Evolutionary conservation across 2,888 invertebrate species (phyloP).

Genomic region (Mactromeris polynyma): DNA sequence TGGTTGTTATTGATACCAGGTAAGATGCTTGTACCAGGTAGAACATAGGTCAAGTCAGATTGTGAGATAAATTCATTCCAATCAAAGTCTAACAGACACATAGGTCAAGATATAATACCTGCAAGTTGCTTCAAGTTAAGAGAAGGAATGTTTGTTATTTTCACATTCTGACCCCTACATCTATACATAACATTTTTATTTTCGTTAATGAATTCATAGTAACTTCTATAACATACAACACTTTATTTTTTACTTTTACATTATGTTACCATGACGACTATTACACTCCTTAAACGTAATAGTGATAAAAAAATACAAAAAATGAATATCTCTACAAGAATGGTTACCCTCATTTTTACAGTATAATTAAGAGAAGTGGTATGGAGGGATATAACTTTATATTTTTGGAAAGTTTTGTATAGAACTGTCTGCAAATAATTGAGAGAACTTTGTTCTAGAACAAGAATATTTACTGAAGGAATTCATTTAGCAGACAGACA

Average conservation of each 20-base stretch:
- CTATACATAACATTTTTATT: not conserved
- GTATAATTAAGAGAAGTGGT: too few species aligned
- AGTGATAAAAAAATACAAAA: too few species aligned
- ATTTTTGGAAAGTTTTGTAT: not conserved
- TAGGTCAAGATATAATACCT: not conserved
- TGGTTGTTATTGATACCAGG: not conserved
- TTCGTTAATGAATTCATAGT: too few species aligned
- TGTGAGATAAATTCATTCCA: not conserved
- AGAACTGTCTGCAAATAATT: not conserved
- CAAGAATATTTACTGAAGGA: not conserved
- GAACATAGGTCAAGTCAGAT: conserved; percentile 5
- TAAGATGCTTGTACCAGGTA: not conserved
- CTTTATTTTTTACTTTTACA: too few species aligned
- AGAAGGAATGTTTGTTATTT: not conserved
- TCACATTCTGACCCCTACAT: not conserved
- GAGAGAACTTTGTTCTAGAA: not conserved
- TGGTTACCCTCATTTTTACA: too few species aligned
- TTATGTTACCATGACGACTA: too few species aligned
- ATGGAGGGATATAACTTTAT: too few species aligned
- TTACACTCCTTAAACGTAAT: too few species aligned
- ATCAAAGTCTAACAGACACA: not conserved
- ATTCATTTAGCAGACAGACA: not conserved
- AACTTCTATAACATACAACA: too few species aligned
- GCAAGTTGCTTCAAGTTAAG: not conserved
- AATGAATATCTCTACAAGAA: too few species aligned